Evolutionary conservation across 2,888 invertebrate species (phyloP), one percentile per base, ranked within the genome.

Genomic region (Cheilosia vulpina): DNA sequence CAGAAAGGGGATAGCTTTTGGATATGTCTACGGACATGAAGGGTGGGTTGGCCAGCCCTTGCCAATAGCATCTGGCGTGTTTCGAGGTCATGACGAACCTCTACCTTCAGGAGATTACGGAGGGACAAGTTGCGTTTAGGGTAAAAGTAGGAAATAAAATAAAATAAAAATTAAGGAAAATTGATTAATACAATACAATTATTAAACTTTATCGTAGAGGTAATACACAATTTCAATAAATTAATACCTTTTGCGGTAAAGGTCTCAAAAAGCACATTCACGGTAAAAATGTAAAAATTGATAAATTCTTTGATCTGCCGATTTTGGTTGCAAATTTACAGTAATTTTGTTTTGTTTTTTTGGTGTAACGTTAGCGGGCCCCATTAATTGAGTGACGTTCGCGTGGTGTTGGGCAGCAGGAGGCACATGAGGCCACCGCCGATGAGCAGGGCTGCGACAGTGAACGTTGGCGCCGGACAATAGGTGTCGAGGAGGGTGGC

Each of bases 391-490:
- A 92, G 90, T 90, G 97, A 96, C 92, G 96, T 96, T 87, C 96
- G 94, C 52, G 97, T 97, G 90, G 97, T 98, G 93, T 98, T 97
- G 89, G 98, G 98, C 93, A 98, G 94, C 93, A 96, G 94, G 90
- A 98, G 94, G 92, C 97, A 96, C 93, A 96, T 95, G 87, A 98
- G 94, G 82, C 98, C 98, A 91, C 98, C 98, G 89, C 97, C 95
- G 89, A 96, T 96, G 87, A 98, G 94, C 87, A 98, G 94, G 38
- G 94, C 94, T 87, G 98, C 97, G 62, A 98, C 97, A 88, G 98
- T 96, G 92, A 98, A 96, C 88, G 98, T 97, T 68, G 98, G 98
- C 87, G 98, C 96, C 45, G 97, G 97, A 93, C 98, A 98, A 93
- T 97, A 96, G 88, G 95, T 93, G 93, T 98, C 97, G 88, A 98